Conservation (phyloP, 2,888 invertebrate genomes). For the Mimachlamys varia region DNA sequence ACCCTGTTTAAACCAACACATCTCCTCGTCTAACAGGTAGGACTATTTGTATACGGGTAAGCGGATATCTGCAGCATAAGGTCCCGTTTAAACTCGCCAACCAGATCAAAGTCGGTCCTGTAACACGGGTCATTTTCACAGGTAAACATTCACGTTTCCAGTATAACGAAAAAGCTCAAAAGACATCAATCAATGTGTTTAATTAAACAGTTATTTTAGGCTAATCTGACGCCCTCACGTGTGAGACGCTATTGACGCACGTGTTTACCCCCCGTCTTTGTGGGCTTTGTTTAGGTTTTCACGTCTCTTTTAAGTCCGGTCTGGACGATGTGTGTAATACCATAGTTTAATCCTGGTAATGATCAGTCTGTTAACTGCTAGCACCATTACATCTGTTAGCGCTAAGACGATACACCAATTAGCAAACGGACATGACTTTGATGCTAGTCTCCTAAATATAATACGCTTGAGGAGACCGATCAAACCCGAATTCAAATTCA, state of each 20-base stretch:
- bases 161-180: background rate
- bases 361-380: background rate
- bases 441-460: background rate
- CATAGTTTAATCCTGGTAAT: background rate
- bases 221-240: constrained; percentile 15
- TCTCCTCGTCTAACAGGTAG: background rate
- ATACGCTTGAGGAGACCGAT: background rate
- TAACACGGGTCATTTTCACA: constrained; percentile 12
- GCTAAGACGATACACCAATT: background rate
- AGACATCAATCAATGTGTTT: constrained; percentile 9
- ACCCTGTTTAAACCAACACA: background rate
- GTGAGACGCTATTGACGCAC: background rate
- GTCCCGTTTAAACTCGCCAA: background rate
- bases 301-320: background rate
- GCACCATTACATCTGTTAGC: constrained; percentile 13
- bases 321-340: background rate
- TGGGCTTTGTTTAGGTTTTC: background rate
- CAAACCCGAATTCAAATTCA: too few species aligned
- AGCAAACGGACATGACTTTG: background rate
- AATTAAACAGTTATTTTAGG: constrained; percentile 31
- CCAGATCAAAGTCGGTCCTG: background rate
- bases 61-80: background rate
- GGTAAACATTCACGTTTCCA: background rate
- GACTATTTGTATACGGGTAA: constrained; percentile 17
- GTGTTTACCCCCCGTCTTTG: background rate